Conservation (phyloP, 2,888 invertebrate species). For the Myopa testacea region DNA sequence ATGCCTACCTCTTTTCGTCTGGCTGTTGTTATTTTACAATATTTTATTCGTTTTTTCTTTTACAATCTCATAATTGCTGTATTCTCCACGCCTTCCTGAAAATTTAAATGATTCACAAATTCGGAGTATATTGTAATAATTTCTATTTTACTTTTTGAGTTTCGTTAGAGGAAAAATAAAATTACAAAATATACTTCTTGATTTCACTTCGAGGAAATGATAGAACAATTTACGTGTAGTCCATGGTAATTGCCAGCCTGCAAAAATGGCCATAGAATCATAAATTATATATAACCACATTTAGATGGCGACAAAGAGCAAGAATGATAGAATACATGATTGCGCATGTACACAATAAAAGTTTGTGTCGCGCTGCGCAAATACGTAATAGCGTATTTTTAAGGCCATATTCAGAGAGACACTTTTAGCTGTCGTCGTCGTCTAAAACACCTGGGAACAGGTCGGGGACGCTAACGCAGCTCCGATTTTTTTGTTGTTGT, state of each 20-base stretch:
- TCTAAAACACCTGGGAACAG: too few relatives aligned
- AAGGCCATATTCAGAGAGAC: too few relatives aligned
- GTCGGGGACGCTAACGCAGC: too few relatives aligned
- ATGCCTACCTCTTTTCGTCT: not conserved
- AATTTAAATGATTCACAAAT: not conserved
- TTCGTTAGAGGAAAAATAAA: conserved; percentile 21
- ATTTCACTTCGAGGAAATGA: conserved; percentile 27
- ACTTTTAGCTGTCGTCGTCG: too few relatives aligned
- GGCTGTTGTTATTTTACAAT: conserved; percentile 11
- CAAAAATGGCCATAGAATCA: too few relatives aligned
- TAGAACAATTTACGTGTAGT: not conserved
- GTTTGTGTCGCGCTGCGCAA: too few relatives aligned
- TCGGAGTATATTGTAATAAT: not conserved
- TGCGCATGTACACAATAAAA: too few relatives aligned
- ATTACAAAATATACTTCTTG: conserved; percentile 19
- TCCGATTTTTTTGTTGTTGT: too few relatives aligned
- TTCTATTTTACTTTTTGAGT: conserved; percentile 10
- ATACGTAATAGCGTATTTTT: too few relatives aligned
- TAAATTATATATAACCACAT: too few relatives aligned
- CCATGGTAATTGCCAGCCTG: not conserved
- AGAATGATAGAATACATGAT: too few relatives aligned
- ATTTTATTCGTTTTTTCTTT: not conserved
- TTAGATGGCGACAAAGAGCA: too few relatives aligned
- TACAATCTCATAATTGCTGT: not conserved
- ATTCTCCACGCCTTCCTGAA: not conserved